A percentile compares a stretch with the other conserved stretches of the same genome.
Evolutionary conservation across 2,113 vertebrate genomes (phyloP).

Genomic region (Conger conger): DNA sequence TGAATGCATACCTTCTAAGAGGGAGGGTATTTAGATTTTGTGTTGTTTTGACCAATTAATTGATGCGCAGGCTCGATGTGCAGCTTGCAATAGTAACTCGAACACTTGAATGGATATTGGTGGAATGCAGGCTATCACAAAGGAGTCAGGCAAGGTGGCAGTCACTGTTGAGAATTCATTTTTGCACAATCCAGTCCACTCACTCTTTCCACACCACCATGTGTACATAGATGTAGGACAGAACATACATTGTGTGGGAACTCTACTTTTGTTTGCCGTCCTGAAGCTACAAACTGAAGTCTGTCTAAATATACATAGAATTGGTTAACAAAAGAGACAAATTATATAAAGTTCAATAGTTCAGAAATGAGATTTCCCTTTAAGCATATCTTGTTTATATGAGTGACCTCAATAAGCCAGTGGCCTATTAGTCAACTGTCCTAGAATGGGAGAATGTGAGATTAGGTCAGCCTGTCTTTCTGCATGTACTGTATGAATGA

Average conservation of each 20-base stretch:
- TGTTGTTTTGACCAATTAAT: too few relatives aligned
- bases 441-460: not conserved
- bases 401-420: not conserved
- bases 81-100: too few relatives aligned
- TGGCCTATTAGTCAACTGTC: not conserved
- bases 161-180: not conserved
- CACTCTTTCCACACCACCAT: not conserved
- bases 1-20: too few relatives aligned
- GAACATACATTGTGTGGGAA: not conserved
- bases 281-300: not conserved
- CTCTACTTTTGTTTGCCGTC: not conserved
- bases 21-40: too few relatives aligned
- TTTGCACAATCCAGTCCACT: not conserved
- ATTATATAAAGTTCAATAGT: not conserved
- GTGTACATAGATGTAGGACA: not conserved
- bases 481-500: not conserved
- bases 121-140: not conserved
- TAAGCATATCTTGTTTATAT: not conserved
- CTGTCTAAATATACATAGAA: not conserved
- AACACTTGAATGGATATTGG: not conserved
- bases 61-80: too few relatives aligned
- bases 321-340: slow-evolving; percentile 1
- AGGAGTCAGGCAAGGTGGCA: not conserved
- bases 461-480: not conserved
- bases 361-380: not conserved